Conservation (phyloP, 2,888 invertebrate species). For the Trichogramma dendrolimi region DNA sequence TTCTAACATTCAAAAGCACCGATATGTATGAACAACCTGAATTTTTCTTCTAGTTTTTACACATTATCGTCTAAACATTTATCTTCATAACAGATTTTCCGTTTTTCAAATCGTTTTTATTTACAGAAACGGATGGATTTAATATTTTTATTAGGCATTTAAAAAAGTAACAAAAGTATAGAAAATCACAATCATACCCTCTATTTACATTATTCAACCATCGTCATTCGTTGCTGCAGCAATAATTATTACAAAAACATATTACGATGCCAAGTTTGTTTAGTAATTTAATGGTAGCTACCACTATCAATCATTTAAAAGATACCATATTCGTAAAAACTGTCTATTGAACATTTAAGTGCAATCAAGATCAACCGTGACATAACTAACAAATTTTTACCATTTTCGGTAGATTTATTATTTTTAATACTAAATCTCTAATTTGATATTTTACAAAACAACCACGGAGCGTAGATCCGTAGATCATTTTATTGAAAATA, state of each 20-base stretch:
- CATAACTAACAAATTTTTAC: too few species aligned
- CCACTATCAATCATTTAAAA: too few species aligned
- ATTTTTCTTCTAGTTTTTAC: constrained; percentile 15
- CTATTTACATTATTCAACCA: constrained; percentile 25
- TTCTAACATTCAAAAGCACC: constrained; percentile 23
- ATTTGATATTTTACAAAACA: too few species aligned
- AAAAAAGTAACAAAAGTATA: constrained; percentile 30
- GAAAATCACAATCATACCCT: constrained; percentile 22
- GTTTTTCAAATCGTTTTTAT: constrained; percentile 14
- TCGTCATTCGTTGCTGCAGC: constrained; percentile 15
- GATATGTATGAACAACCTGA: constrained; percentile 22
- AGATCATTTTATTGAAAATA: too few species aligned
- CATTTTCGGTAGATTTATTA: too few species aligned
- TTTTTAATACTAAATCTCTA: too few species aligned
- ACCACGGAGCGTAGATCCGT: too few species aligned
- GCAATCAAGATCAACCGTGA: too few species aligned
- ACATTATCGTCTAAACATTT: constrained; percentile 10
- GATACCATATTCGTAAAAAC: too few species aligned
- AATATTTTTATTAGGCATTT: constrained; percentile 20
- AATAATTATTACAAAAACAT: constrained; percentile 9
- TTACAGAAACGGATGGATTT: not conserved
- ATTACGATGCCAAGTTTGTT: not conserved
- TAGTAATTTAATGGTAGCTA: too few species aligned
- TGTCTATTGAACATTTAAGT: too few species aligned
- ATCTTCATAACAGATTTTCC: constrained; percentile 12